Conservation (phyloP, 1,140 invertebrate species). For the Drosophila ercepeae region DNA sequence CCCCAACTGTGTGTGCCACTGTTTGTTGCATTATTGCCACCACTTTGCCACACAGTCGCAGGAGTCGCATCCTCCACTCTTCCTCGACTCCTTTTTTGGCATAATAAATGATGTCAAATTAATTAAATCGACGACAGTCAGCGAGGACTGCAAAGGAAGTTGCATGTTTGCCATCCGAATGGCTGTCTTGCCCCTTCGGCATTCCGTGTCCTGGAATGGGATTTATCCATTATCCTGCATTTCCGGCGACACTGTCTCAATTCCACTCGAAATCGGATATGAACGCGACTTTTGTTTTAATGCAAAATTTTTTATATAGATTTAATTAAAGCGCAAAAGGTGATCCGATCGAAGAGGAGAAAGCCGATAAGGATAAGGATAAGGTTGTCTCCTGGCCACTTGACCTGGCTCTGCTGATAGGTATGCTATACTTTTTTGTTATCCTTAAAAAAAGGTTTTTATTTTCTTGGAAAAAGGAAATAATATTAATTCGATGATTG, state of each 20-base stretch:
- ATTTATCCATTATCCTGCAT: constrained; percentile 9
- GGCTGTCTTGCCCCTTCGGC: too few species aligned
- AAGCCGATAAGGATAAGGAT: background rate
- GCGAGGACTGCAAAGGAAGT: constrained; percentile 37
- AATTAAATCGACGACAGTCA: constrained; percentile 69
- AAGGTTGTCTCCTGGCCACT: constrained; percentile 1
- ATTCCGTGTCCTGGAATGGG: background rate
- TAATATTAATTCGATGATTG: too few species aligned
- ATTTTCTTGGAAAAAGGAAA: too few species aligned
- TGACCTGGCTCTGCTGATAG: constrained; percentile 38
- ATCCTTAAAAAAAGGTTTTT: too few species aligned
- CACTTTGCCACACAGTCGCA: constrained; percentile 5
- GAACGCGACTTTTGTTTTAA: constrained; percentile 38
- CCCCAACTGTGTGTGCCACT: constrained; percentile 16
- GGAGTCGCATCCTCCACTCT: constrained; percentile 21
- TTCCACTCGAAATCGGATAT: constrained; percentile 52
- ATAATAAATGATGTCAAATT: constrained; percentile 81
- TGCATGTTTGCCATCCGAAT: constrained; percentile 46
- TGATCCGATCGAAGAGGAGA: constrained; percentile 25
- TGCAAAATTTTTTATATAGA: constrained; percentile 17
- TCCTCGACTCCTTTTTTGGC: constrained; percentile 41
- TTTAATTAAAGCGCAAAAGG: constrained; percentile 43
- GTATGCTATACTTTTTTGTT: constrained; percentile 24
- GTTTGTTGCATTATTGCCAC: constrained; percentile 28
- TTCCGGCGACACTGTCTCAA: constrained; percentile 35